These are phyloP conservation scores for Cephus pygmeus DNA, from an alignment of 2,888 invertebrate species.

Conservation along the genomic window DNA sequence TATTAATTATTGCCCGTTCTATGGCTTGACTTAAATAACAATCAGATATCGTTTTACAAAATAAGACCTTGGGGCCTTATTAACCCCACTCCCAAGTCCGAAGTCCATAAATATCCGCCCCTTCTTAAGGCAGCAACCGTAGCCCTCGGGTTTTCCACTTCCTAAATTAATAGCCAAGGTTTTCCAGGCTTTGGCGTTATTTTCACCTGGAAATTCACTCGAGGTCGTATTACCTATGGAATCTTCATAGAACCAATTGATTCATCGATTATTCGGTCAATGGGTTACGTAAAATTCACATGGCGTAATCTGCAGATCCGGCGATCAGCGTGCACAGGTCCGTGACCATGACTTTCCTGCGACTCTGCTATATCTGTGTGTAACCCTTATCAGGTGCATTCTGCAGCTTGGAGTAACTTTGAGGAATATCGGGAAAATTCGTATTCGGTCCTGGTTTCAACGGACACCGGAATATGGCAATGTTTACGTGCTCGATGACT, in stretches of 20 bases:
- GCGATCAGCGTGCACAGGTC: slow-evolving; percentile 28
- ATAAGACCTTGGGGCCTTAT: not conserved
- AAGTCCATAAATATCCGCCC: not conserved
- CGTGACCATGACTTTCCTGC: slow-evolving; percentile 51
- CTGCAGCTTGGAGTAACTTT: not conserved
- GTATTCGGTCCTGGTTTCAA: not conserved
- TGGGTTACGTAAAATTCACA: not conserved
- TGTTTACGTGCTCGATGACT: not conserved
- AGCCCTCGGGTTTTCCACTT: not conserved
- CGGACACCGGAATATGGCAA: not conserved
- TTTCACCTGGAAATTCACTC: not conserved
- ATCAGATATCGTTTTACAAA: slow-evolving; percentile 1
- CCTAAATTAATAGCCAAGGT: not conserved
- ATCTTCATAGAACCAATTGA: not conserved
- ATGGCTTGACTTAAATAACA: not conserved
- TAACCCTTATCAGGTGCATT: slow-evolving; percentile 27
- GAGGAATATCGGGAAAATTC: not conserved
- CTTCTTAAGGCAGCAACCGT: not conserved
- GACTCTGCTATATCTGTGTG: slow-evolving; percentile 30
- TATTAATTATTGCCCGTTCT: slow-evolving; percentile 3
- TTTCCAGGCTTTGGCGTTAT: not conserved
- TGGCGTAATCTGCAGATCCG: not conserved
- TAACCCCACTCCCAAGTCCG: not conserved
- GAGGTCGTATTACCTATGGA: not conserved
- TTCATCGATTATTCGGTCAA: not conserved